Evolutionary conservation across 2,113 vertebrate genomes (phyloP).

Genomic region (Labrus mixtus): DNA sequence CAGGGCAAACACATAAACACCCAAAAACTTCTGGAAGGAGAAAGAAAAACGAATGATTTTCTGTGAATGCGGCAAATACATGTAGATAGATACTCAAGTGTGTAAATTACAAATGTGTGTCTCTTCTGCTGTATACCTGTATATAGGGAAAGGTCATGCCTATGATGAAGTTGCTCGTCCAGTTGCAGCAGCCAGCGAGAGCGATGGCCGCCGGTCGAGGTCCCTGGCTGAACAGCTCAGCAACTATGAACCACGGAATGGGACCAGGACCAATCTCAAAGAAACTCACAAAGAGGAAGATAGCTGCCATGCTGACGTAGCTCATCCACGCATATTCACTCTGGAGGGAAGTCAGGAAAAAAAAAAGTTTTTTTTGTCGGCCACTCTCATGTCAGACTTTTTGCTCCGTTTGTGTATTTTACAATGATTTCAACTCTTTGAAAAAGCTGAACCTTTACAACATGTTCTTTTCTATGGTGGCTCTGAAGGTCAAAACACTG

Average conservation of each 20-base stretch:
- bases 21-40: slow-evolving; percentile 83
- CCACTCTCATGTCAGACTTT: background rate
- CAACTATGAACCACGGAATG: slow-evolving; percentile 98
- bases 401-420: too few species aligned
- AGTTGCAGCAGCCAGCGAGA: slow-evolving; percentile 92
- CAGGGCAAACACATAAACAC: slow-evolving; percentile 88
- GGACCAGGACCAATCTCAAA: slow-evolving; percentile 97
- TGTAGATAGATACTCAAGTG: too few species aligned
- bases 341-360: slow-evolving; percentile 67
- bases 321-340: slow-evolving; percentile 89
- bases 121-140: slow-evolving; percentile 79
- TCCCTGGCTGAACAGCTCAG: slow-evolving; percentile 98
- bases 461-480: too few species aligned
- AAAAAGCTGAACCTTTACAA: too few species aligned
- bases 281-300: slow-evolving; percentile 96
- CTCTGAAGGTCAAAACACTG: too few species aligned
- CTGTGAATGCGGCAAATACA: background rate
- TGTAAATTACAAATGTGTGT: too few species aligned
- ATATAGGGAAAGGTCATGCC: slow-evolving; percentile 94
- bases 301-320: slow-evolving; percentile 91
- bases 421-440: too few species aligned
- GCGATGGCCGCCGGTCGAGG: slow-evolving; percentile 93
- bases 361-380: background rate
- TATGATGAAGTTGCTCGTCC: slow-evolving; percentile 95
- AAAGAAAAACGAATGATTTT: background rate